A percentile compares a stretch with the other conserved stretches of the same genome.
Conservation (phyloP, 1,140 invertebrate species). For the Delia radicum region DNA sequence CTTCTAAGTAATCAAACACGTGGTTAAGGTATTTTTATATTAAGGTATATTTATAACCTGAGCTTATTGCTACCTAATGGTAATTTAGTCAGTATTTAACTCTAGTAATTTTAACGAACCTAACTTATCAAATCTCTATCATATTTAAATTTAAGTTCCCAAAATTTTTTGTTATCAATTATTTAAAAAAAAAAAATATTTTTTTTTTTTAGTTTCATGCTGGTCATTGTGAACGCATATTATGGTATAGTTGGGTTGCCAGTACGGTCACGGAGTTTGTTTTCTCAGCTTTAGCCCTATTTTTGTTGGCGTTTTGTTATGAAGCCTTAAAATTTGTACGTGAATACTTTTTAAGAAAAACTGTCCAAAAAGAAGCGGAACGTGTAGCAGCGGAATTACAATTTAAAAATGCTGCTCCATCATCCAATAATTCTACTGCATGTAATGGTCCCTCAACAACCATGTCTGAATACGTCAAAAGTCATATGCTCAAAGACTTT, state of each 20-base stretch:
- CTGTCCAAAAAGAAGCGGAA: conserved; percentile 35
- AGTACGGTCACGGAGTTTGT: conserved; percentile 44
- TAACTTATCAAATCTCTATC: no score
- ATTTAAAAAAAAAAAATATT: no score
- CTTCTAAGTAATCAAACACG: no score
- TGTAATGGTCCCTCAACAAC: not conserved
- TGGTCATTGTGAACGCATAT: conserved; percentile 70
- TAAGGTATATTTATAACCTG: no score
- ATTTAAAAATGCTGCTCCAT: conserved; percentile 10
- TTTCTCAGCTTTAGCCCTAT: conserved; percentile 42
- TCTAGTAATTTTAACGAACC: no score
- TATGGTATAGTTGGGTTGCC: conserved; percentile 75
- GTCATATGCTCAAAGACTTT: conserved; percentile 38
- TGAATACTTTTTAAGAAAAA: conserved; percentile 35
- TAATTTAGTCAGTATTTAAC: no score
- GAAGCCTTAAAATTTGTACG: conserved; percentile 48
- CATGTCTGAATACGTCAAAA: conserved; percentile 36
- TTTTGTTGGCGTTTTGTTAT: conserved; percentile 43
- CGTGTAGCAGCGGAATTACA: conserved; percentile 35
- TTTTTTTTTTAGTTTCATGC: conserved; percentile 69
- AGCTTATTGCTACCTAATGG: no score
- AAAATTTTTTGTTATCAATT: no score
- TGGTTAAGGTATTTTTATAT: no score
- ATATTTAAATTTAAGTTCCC: no score
- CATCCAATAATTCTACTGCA: not conserved